Percentiles rank a stretch among this genome's conserved stretches.
Conservation (phyloP, 2,797 vertebrate species). For the Halcyon chelicuti region DNA sequence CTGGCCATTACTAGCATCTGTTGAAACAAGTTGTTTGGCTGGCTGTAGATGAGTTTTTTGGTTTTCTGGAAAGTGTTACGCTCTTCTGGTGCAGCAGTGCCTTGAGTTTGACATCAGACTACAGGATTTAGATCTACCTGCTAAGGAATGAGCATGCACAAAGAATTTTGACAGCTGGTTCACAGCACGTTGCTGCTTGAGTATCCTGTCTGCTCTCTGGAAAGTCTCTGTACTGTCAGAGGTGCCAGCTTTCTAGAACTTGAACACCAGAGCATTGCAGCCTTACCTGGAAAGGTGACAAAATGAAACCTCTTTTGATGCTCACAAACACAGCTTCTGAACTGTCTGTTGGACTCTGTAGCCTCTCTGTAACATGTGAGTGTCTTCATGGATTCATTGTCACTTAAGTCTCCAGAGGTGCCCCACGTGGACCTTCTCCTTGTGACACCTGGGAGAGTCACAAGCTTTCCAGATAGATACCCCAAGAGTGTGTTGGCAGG, state of each 20-base stretch:
- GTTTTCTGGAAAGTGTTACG: not conserved
- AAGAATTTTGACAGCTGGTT: not conserved
- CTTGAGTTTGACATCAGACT: not conserved
- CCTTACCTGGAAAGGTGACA: not conserved
- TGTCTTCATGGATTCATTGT: not conserved
- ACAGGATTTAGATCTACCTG: not conserved
- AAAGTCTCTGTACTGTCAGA: not conserved
- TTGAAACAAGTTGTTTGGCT: not conserved
- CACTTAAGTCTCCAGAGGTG: not conserved
- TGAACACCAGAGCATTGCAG: not conserved
- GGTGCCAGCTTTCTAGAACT: not conserved
- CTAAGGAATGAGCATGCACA: not conserved
- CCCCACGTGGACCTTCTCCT: not conserved
- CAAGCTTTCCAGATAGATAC: fast-evolving
- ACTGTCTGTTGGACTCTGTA: not conserved
- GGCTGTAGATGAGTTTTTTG: not conserved
- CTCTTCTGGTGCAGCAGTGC: not conserved
- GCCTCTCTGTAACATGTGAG: not conserved
- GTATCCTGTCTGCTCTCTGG: not conserved
- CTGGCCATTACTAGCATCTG: not conserved
- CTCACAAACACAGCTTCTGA: not conserved
- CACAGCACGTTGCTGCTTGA: not conserved
- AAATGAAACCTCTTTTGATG: not conserved
- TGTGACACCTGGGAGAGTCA: not conserved
- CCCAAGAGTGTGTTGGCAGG: not conserved